Evolutionary conservation across 2,888 invertebrate species (phyloP).

Genomic region (Trichogramma evanescens): DNA sequence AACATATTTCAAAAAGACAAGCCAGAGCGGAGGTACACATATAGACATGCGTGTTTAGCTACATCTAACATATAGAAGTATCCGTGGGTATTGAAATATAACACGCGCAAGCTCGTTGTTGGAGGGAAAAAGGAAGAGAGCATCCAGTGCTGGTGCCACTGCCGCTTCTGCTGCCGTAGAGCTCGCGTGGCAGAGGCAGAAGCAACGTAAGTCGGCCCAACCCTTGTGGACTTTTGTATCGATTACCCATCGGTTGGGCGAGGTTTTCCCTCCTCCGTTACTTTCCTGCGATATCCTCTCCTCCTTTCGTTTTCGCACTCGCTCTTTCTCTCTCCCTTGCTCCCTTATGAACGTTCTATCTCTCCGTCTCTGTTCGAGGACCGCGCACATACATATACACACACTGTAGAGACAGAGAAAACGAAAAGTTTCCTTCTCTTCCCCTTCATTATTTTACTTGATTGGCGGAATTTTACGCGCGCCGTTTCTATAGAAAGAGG

Average conservation of each 20-base stretch:
- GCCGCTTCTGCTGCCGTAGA: not conserved
- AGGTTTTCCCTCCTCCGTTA: slow-evolving; percentile 30
- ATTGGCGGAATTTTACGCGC: slow-evolving; percentile 19
- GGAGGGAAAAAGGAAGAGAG: slow-evolving; percentile 1
- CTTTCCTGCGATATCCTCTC: not conserved
- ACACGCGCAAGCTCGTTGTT: not conserved
- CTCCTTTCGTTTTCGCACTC: not conserved
- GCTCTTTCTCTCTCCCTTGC: not conserved
- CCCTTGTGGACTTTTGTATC: slow-evolving; percentile 47
- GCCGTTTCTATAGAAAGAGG: not conserved
- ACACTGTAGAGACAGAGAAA: not conserved
- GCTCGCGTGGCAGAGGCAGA: slow-evolving; percentile 23
- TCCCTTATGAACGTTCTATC: slow-evolving; percentile 4
- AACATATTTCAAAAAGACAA: no score
- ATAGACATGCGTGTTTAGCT: no score
- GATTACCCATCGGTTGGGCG: slow-evolving; percentile 44
- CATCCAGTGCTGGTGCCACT: not conserved
- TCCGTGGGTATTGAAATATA: no score
- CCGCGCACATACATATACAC: slow-evolving; percentile 11
- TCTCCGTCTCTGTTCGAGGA: slow-evolving; percentile 9
- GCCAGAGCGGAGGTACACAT: no score
- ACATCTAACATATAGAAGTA: no score
- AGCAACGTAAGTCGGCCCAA: slow-evolving; percentile 41
- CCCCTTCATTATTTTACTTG: slow-evolving; percentile 22
- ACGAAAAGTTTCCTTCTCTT: not conserved